phyloP scores from a whole-genome alignment of 2,888 invertebrate genomes.

The Lapara coniferarum region DNA sequence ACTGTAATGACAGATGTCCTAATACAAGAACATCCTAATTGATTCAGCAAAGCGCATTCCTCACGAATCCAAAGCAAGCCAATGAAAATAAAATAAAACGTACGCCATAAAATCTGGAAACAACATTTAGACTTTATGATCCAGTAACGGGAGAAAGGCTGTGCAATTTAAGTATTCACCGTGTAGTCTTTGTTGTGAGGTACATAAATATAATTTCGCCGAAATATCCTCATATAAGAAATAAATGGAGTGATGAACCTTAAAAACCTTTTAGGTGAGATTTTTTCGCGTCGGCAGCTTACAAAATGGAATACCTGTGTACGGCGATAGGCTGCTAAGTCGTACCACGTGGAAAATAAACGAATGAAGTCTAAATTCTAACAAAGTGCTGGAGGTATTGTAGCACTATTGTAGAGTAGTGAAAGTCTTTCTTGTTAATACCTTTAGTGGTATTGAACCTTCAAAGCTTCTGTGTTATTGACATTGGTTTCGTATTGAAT shows the following conservation, averaged over 20 bases:
- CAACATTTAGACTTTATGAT: conserved; percentile 8
- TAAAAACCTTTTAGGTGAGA: conserved; percentile 39
- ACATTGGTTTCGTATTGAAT: too few species aligned
- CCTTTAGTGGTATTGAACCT: too few species aligned
- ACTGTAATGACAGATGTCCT: not conserved
- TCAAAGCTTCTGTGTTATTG: too few species aligned
- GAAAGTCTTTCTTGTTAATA: not conserved
- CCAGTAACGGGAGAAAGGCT: conserved; percentile 15
- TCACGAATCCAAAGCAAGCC: not conserved
- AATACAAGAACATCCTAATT: not conserved
- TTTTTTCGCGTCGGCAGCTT: conserved; percentile 36
- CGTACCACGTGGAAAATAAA: conserved; percentile 9
- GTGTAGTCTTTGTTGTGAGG: conserved; percentile 10
- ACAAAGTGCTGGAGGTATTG: conserved; percentile 3
- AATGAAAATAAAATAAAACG: conserved; percentile 16
- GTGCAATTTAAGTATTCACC: conserved; percentile 14
- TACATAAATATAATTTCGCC: conserved; percentile 21
- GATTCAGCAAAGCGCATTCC: not conserved
- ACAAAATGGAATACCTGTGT: conserved; percentile 31
- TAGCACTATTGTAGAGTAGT: not conserved
- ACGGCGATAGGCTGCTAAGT: conserved; percentile 14
- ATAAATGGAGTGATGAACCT: conserved; percentile 31
- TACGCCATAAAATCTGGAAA: conserved; percentile 20
- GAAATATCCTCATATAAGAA: conserved; percentile 29
- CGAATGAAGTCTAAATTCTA: not conserved